A percentile compares a stretch with the other conserved stretches of the same genome.
These are phyloP conservation scores for Nebria brevicollis DNA, from an alignment of 2,888 invertebrate species.

Conservation along the genomic window DNA sequence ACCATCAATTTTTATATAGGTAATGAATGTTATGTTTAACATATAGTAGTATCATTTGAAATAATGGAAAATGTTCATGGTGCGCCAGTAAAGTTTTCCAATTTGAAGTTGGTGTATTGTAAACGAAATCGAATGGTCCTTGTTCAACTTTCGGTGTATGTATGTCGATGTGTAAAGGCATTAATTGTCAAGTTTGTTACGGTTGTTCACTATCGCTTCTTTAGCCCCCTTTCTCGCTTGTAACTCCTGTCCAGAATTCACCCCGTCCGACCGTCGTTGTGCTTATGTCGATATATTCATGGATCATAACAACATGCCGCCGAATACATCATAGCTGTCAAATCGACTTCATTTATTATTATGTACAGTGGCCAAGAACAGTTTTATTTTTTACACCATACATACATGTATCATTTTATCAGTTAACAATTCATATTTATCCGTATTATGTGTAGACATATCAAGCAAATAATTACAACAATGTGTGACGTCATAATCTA, in stretches of 20 bases:
- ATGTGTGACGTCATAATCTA: too few relatives aligned
- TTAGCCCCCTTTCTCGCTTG: not conserved
- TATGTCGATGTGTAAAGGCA: not conserved
- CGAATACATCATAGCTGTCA: constrained; percentile 58
- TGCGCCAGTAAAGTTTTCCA: constrained; percentile 33
- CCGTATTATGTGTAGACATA: too few relatives aligned
- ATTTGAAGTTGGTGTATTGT: constrained; percentile 30
- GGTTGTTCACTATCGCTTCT: constrained; percentile 30
- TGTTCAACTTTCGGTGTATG: not conserved
- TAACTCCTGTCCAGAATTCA: constrained; percentile 48
- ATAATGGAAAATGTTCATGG: not conserved
- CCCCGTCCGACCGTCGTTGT: constrained; percentile 34
- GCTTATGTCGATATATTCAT: constrained; percentile 55
- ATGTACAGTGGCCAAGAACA: constrained; percentile 51
- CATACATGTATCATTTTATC: not conserved
- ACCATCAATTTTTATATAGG: too few relatives aligned
- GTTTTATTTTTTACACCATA: not conserved
- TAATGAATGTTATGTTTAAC: too few relatives aligned
- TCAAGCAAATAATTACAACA: too few relatives aligned
- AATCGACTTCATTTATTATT: constrained; percentile 58
- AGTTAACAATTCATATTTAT: too few relatives aligned
- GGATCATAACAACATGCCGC: constrained; percentile 57
- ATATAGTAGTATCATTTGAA: too few relatives aligned
- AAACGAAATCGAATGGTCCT: constrained; percentile 6
- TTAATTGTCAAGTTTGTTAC: constrained; percentile 54